Evolutionary conservation across 2,113 vertebrate species (phyloP), one percentile per base, ranked within the genome.

Genomic region (Sakesphorus luctuosus): DNA sequence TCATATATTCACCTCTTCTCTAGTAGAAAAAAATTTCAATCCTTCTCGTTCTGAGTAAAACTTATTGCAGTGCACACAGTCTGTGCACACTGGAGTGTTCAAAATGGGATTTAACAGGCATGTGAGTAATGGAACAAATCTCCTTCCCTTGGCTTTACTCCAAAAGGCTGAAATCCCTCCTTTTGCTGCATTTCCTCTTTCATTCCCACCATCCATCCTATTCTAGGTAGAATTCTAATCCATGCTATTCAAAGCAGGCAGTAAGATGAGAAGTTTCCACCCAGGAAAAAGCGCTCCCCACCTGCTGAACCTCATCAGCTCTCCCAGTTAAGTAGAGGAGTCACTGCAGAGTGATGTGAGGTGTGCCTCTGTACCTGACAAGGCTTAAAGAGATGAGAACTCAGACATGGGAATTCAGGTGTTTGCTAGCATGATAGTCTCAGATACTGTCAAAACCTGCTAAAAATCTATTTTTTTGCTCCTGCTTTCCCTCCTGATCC

Each of bases 261-360:
- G 66, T 8, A 15, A 18, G n/a, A 66, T 11, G 19, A 78, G 62
- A 93, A 28, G 11, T 29, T 87, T 67, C 73, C 65, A 78, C 33
- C 11, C 36, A 69, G 75, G 36, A 85, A 35, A 44, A 82, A 56
- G n/a, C 31, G 19, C 36, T 91, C 53, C 77, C 50, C 72, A 66
- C 74, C 62, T 85, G 67, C 73, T 40, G 62, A 47, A 56, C 69
- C 49, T 52, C 8, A 12, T 62, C 62, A 78, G 44, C 36, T 50
- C 56, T 72, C 78, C 71, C n/a, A 21, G 73, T 18, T 11, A 43
- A 75, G 59, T 35, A 19, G 56, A 31, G 43, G 13, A 49, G 29
- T 49, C 72, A 44, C 21, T 0, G 2, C 0, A 0, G 62, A n/a
- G 18, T 1, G 58, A 13, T 26, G 24, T 3, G 5, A 59, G 55